Percentiles rank a stretch among this genome's conserved stretches.
These are phyloP conservation scores for Capitulum mitella DNA, from an alignment of 2,888 invertebrate species.

Conservation along the genomic window DNA sequence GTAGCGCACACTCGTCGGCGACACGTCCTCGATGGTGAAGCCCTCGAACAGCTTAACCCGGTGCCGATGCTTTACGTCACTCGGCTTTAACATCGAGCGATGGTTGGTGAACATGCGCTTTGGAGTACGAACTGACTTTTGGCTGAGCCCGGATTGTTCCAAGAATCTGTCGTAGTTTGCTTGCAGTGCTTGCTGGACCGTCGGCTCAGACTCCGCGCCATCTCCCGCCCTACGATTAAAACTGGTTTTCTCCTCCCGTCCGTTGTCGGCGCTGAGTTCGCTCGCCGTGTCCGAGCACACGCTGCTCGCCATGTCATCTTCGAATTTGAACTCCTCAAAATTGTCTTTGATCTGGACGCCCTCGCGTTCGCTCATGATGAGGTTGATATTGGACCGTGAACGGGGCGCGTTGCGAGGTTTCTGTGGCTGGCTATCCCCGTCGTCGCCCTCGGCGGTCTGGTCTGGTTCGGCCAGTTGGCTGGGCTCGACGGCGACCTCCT, in stretches of 20 bases:
- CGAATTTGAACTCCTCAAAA: conserved; percentile 71
- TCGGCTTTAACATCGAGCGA: conserved; percentile 66
- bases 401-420: conserved; percentile 48
- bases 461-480: neutral
- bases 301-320: conserved; percentile 50
- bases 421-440: neutral
- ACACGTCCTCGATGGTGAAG: neutral
- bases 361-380: conserved; percentile 52
- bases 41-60: neutral
- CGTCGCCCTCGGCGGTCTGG: neutral
- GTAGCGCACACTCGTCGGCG: conserved; percentile 1
- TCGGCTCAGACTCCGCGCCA: neutral
- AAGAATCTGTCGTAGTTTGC: conserved; percentile 62
- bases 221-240: conserved; percentile 44
- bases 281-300: conserved; percentile 30
- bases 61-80: conserved; percentile 62
- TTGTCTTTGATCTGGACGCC: conserved; percentile 62
- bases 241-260: conserved; percentile 42
- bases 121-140: conserved; percentile 65
- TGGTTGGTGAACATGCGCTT: conserved; percentile 64
- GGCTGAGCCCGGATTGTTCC: conserved; percentile 69
- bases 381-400: conserved; percentile 33
- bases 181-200: neutral
- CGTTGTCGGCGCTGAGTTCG: conserved; percentile 28
- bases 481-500: neutral